Evolutionary conservation across 1,140 invertebrate genomes (phyloP).

Genomic region (Aphis gossypii): DNA sequence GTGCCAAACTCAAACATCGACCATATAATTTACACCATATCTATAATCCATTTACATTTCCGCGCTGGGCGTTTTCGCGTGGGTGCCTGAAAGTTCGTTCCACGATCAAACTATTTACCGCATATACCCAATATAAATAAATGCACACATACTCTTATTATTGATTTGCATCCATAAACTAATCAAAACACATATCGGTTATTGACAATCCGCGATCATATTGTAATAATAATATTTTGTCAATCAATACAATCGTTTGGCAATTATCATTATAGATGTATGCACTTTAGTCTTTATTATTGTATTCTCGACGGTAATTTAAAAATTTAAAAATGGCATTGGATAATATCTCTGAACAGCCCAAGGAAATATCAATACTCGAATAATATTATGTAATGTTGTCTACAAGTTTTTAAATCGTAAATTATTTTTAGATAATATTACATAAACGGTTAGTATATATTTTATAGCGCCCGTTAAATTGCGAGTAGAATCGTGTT

Average conservation of each 20-base stretch:
- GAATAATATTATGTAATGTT: neutral
- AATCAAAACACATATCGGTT: too few relatives aligned
- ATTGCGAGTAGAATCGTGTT: constrained; percentile 1
- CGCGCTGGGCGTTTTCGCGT: neutral
- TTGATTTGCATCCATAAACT: too few relatives aligned
- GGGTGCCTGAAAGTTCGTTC: too few relatives aligned
- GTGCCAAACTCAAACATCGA: neutral
- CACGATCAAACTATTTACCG: too few relatives aligned
- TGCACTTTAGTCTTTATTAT: neutral
- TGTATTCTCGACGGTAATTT: neutral
- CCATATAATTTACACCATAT: too few relatives aligned
- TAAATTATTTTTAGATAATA: neutral
- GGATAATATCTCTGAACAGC: neutral
- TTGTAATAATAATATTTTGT: too few relatives aligned
- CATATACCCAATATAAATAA: too few relatives aligned
- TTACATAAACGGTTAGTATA: neutral
- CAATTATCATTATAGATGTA: neutral
- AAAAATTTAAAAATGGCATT: neutral
- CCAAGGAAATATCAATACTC: neutral
- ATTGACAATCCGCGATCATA: too few relatives aligned
- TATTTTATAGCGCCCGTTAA: neutral
- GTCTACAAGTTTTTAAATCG: neutral
- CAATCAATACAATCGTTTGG: neutral
- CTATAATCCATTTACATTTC: neutral
- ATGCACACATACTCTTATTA: too few relatives aligned